These are phyloP conservation scores for Zalophus californianus DNA, from an alignment of 2,797 vertebrate species.

Conservation along the genomic window DNA sequence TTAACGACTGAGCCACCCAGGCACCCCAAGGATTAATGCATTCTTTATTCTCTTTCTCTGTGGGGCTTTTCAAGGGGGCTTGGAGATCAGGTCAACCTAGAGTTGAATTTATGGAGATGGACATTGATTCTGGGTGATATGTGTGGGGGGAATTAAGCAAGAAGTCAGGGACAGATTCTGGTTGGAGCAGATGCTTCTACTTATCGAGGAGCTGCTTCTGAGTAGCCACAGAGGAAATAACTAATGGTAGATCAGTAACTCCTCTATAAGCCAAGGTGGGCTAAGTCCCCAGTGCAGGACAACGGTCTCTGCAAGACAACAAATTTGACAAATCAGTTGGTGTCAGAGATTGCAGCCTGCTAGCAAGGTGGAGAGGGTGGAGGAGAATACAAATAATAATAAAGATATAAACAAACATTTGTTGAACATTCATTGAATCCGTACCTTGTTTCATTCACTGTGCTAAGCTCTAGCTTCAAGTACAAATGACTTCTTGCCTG, in stretches of 20 bases:
- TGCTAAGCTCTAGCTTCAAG: not conserved
- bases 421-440: not conserved
- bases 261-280: too few species aligned
- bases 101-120: not conserved
- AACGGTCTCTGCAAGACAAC: not conserved
- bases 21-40: not conserved
- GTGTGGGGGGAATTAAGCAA: not conserved
- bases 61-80: not conserved
- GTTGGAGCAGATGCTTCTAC: not conserved
- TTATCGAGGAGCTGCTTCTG: not conserved
- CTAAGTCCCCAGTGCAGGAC: not conserved
- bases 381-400: not conserved
- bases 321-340: not conserved
- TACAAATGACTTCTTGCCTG: not conserved
- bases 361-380: not conserved
- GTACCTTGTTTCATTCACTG: not conserved
- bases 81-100: not conserved
- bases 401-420: not conserved
- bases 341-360: not conserved
- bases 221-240: not conserved
- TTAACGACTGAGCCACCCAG: too few species aligned
- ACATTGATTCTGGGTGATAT: not conserved
- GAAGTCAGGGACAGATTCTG: not conserved
- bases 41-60: not conserved
- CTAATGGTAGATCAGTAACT: not conserved